phyloP scores from a whole-genome alignment of 2,113 vertebrate species.

The Microcebus murinus region DNA sequence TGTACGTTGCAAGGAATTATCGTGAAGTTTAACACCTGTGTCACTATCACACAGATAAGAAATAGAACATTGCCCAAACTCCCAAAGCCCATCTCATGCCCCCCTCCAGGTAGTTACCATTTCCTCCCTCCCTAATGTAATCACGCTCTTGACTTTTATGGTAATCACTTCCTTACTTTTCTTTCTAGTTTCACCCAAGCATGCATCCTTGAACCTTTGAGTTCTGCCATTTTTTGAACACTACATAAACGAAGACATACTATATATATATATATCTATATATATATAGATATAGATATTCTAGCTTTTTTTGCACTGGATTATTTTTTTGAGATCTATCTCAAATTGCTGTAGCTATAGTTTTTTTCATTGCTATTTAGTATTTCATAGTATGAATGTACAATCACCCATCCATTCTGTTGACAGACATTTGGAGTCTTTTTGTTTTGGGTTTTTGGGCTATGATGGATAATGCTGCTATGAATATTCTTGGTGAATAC shows the following conservation, averaged over 20 bases:
- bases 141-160: not conserved
- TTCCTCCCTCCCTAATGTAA: not conserved
- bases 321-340: conserved; percentile 9
- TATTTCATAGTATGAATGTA: not conserved
- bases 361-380: not conserved
- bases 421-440: not conserved
- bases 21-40: not conserved
- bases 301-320: not conserved
- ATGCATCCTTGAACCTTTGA: not conserved
- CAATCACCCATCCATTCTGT: not conserved
- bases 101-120: not conserved
- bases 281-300: not conserved
- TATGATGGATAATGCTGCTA: not conserved
- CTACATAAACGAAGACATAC: not conserved
- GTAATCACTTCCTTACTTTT: not conserved
- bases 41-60: not conserved
- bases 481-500: conserved; percentile 22
- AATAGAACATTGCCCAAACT: not conserved
- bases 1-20: not conserved
- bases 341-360: not conserved
- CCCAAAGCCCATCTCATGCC: not conserved
- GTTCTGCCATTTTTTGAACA: not conserved
- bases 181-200: not conserved
- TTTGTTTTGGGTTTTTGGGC: not conserved
- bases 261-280: not conserved